Evolutionary conservation across 1,140 invertebrate genomes (phyloP), one percentile per base, ranked within the genome.

Genomic region (Galendromus occidentalis): DNA sequence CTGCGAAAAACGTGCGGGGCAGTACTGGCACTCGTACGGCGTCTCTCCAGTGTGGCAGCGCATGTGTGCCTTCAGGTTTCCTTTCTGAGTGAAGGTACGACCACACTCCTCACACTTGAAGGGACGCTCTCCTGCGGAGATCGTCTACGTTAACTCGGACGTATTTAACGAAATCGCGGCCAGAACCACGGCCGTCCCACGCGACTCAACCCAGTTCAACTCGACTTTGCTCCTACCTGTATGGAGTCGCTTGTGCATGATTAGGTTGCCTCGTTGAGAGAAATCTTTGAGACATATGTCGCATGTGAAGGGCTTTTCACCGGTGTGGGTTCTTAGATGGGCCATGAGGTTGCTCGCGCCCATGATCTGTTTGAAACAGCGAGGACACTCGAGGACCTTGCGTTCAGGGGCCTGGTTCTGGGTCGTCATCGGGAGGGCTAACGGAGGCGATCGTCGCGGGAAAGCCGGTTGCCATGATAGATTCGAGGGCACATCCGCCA

Each of bases 11-110:
- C 51, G 51, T 33, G 51, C 51, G 2, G 51, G 51, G 72, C 89
- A 92, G 66, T 85, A 80, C 14, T 80, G 76, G 72, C 90, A 93
- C 75, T 82, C 81, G 75, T 85, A 86, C 0, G 88, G 88, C 71
- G 86, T 86, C 68, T 84, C 81, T 7, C 88, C 87, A 0, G 91
- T 96, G 75, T 97, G 88, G n/a, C 85, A 85, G 73, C 88, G 83
- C 69, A 86, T 80, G 80, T 75, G 86, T 80, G 81, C 88, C 83
- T 76, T 83, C 77, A 81, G 84, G 67, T 84, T 80, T 70, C 91
- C 84, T 65, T 83, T 83, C 70, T 85, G 84, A 69, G 84, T 86
- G 73, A 87, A 86, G 55, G 82, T 81, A 77, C 86, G 85, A 70
- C 81, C 83, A 75, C 84, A 86, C 65, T 76, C 76, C 30, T 75